These are phyloP conservation scores for Sussaba pulchella DNA, from an alignment of 2,888 invertebrate species.

Conservation along the genomic window DNA sequence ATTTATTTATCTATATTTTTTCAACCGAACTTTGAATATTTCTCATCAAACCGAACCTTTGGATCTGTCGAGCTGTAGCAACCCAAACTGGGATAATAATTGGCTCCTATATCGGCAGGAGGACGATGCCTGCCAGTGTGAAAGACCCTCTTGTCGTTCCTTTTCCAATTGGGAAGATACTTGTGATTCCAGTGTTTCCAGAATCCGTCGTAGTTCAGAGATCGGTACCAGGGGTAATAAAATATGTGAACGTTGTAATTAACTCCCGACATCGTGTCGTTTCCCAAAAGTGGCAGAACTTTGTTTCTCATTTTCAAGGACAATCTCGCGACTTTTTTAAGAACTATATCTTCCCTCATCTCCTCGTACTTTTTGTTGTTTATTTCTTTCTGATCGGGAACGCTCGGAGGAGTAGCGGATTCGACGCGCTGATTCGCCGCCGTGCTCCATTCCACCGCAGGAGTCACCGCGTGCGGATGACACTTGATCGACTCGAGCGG, in stretches of 20 bases:
- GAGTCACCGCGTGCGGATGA: conserved; percentile 75
- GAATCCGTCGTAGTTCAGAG: conserved; percentile 75
- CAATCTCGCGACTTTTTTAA: conserved; percentile 77
- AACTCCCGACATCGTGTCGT: conserved; percentile 71
- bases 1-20: too few species aligned
- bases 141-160: conserved; percentile 83
- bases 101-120: conserved; percentile 86
- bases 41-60: conserved; percentile 66
- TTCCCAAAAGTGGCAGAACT: conserved; percentile 72
- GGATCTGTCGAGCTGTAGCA: conserved; percentile 86
- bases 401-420: conserved; percentile 25
- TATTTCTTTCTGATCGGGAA: conserved; percentile 64
- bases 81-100: conserved; percentile 86
- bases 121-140: conserved; percentile 85
- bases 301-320: conserved; percentile 78
- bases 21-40: not conserved
- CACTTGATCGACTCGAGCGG: conserved; percentile 79
- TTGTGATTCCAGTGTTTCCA: conserved; percentile 82
- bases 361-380: conserved; percentile 75
- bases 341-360: conserved; percentile 73
- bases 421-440: conserved; percentile 58
- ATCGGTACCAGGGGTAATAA: conserved; percentile 82
- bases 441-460: conserved; percentile 78
- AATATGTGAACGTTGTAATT: conserved; percentile 82
- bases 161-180: conserved; percentile 82